Percentiles rank a stretch among this genome's conserved stretches.
Conservation (phyloP, 2,113 vertebrate genomes). For the Thryonomys swinderianus region DNA sequence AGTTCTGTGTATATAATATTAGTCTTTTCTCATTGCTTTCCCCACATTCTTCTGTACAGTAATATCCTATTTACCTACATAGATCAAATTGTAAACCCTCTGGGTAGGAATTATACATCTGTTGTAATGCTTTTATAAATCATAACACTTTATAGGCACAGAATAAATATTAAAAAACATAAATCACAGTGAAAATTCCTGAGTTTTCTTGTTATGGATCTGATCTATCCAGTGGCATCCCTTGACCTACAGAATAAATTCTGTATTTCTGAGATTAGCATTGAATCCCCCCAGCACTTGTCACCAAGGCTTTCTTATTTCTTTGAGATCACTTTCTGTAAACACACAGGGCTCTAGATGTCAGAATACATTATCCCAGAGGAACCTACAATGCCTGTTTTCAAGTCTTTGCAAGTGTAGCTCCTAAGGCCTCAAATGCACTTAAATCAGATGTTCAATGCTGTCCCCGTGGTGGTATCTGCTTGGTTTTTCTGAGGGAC, state of each 20-base stretch:
- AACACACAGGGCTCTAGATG: background rate
- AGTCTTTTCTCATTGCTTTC: too few species aligned
- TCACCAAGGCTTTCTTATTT: background rate
- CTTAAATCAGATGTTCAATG: background rate
- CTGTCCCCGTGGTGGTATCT: too few species aligned
- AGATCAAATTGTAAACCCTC: background rate
- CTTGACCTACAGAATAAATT: background rate
- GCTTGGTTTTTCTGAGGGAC: background rate
- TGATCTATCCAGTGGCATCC: background rate
- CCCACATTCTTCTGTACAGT: background rate
- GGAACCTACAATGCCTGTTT: background rate
- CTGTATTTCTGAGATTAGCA: background rate
- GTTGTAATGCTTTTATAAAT: conserved; percentile 43
- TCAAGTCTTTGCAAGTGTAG: background rate
- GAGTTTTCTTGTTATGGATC: conserved; percentile 13
- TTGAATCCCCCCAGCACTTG: background rate
- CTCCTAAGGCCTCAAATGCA: background rate
- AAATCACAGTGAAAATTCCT: conserved; percentile 6
- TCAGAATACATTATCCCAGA: background rate
- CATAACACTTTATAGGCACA: background rate
- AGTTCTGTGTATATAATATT: background rate
- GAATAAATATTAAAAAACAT: conserved; percentile 57
- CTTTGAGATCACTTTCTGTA: background rate
- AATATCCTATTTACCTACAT: background rate
- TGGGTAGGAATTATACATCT: background rate